Conservation (phyloP, 92 coral and sea anemone genomes). For the Palythoa grandis region DNA sequence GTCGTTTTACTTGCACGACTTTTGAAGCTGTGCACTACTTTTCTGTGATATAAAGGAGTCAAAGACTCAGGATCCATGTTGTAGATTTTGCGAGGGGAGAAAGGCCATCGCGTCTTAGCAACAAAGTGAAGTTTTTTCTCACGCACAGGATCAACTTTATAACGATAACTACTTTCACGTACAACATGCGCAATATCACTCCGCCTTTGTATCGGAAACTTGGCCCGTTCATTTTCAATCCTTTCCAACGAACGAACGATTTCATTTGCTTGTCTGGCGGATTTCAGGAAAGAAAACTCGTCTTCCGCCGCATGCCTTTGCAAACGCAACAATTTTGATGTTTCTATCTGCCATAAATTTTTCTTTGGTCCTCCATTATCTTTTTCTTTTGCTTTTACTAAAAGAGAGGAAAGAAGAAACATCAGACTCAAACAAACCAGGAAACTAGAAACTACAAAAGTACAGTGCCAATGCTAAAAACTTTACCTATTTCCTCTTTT, state of each 20-base stretch:
- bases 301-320: constrained; percentile 28
- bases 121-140: not conserved
- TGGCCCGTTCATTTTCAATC: constrained; percentile 58
- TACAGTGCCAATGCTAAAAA: not conserved
- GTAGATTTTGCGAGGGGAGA: constrained; percentile 32
- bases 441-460: not conserved
- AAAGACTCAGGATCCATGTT: constrained; percentile 32
- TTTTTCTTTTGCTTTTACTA: constrained; percentile 29
- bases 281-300: constrained; percentile 34
- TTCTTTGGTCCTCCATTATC: not conserved
- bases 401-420: not conserved
- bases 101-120: not conserved
- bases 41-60: constrained; percentile 31
- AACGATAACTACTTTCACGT: not conserved
- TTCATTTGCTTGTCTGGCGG: constrained; percentile 46
- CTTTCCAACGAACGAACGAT: constrained; percentile 66
- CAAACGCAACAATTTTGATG: not conserved
- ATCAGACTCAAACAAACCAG: not conserved
- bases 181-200: constrained; percentile 41
- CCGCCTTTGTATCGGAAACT: constrained; percentile 23
- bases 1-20: not conserved
- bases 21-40: not conserved
- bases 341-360: not conserved
- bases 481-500: not conserved
- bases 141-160: not conserved